Conservation (phyloP, 2,797 vertebrate species). For the Pampus argenteus region DNA sequence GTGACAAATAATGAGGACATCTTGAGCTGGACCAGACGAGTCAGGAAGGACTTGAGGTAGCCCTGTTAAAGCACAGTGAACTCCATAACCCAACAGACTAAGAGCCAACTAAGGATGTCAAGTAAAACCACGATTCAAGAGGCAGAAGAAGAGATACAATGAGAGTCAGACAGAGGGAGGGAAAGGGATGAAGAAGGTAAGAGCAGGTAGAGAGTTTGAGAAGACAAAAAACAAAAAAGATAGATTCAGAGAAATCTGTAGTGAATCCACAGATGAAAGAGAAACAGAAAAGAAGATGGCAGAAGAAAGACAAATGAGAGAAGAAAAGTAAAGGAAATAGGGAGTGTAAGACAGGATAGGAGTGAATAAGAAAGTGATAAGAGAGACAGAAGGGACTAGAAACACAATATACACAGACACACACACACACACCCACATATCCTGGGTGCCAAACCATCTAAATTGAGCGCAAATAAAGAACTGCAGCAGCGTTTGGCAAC, state of each 20-base stretch:
- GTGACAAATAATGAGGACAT: slow-evolving; percentile 63
- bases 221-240: slow-evolving; percentile 54
- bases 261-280: slow-evolving; percentile 36
- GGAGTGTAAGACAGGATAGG: slow-evolving; percentile 28
- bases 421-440: slow-evolving; percentile 9
- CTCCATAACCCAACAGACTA: slow-evolving; percentile 60
- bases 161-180: slow-evolving; percentile 35
- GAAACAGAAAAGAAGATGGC: slow-evolving; percentile 28
- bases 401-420: slow-evolving; percentile 15
- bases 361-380: slow-evolving; percentile 55
- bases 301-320: slow-evolving; percentile 40
- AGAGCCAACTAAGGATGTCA: slow-evolving; percentile 43
- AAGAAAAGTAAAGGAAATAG: slow-evolving; percentile 28
- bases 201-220: slow-evolving; percentile 38
- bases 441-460: slow-evolving; percentile 58
- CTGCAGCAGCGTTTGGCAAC: slow-evolving; percentile 63
- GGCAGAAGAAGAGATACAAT: slow-evolving; percentile 49
- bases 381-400: slow-evolving; percentile 44
- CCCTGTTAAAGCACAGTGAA: slow-evolving; percentile 52
- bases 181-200: slow-evolving; percentile 28
- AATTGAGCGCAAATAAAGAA: slow-evolving; percentile 74
- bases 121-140: slow-evolving; percentile 56
- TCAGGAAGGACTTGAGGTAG: slow-evolving; percentile 37
- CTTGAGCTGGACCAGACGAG: slow-evolving; percentile 43
- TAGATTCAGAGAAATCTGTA: slow-evolving; percentile 38